Evolutionary conservation across 2,797 vertebrate species (phyloP), one percentile per base, ranked within the genome.

Genomic region (Tangara arthus): DNA sequence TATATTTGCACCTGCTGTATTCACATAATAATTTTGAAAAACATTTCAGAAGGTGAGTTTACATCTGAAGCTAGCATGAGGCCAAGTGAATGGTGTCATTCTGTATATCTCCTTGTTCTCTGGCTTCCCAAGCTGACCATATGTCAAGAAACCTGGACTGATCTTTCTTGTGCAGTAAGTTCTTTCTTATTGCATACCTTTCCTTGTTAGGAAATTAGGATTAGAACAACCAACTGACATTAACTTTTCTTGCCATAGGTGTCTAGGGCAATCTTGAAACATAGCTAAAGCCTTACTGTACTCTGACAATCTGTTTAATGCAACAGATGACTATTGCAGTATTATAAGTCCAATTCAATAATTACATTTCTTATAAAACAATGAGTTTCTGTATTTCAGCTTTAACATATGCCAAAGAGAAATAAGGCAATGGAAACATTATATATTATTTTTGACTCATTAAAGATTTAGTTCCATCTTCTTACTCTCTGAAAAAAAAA

Each of bases 211-310:
- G 41, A 72, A 72, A 63, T 28, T 39, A 28, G 5, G 10, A 22
- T 32, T 56, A 57, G 9, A 16, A 55, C 34, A 83, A 60, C 1
- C 2, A 46, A 8, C 11, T 0, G 1, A 8, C 3, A 3, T 41
- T 69, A 32, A 9, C 19, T 71, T 71, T 75, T 57, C 49, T 76
- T 63, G 21, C 34, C 11, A 8, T 12, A 42, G 4, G 4, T 50
- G 8, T 49, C 30, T 73, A 70, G 72, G 34, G 13, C 12, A 66
- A 65, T 57, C 22, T 6, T 49, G 46, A 52, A 59, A 27, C 2
- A 44, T 3, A 34, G 32, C 34, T 53, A 72, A 28, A 84, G 4
- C 8, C 12, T 30, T 37, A 5, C 30, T 66, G 4, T 37, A 32
- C 11, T 17, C 5, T 11, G 12, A 49, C 53, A 39, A 39, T 56